phyloP scores from a whole-genome alignment of 2,113 vertebrate species.

The Motacilla tschutschensis region DNA sequence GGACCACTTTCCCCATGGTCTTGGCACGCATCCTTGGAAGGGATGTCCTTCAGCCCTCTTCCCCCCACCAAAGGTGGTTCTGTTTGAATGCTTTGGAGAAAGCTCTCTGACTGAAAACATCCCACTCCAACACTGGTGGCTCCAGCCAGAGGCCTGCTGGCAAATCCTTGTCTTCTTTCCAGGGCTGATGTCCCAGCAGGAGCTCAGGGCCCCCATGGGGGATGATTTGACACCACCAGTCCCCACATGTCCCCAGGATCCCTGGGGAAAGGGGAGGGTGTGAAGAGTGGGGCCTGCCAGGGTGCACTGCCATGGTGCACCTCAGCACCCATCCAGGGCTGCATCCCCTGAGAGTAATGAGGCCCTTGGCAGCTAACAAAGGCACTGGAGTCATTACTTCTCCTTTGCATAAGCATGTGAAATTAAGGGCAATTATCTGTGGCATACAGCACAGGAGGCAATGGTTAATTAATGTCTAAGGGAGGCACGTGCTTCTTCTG shows the following conservation, averaged over 20 bases:
- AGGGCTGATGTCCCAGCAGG: not conserved
- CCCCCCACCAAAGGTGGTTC: not conserved
- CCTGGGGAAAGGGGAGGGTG: not conserved
- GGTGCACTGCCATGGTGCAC: rapidly evolving
- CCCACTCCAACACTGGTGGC: rapidly evolving
- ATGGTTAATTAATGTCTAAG: not conserved
- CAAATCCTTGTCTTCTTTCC: not conserved
- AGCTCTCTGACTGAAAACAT: not conserved
- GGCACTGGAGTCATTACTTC: not conserved
- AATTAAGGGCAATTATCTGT: constrained; percentile 1
- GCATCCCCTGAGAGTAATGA: not conserved
- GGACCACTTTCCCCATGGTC: not conserved
- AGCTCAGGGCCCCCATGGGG: not conserved
- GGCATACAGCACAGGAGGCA: rapidly evolving
- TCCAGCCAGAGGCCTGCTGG: not conserved
- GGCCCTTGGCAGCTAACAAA: not conserved
- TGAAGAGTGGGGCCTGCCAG: not conserved
- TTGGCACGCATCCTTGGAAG: not conserved
- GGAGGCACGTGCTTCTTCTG: not conserved
- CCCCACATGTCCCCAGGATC: rapidly evolving
- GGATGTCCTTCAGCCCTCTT: not conserved
- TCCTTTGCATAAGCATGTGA: not conserved
- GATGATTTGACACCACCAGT: not conserved
- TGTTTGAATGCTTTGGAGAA: not conserved
- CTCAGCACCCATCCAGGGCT: rapidly evolving